These are phyloP conservation scores for Scelioninae gen. 1 DNA, from an alignment of 2,888 invertebrate species.

Conservation along the genomic window DNA sequence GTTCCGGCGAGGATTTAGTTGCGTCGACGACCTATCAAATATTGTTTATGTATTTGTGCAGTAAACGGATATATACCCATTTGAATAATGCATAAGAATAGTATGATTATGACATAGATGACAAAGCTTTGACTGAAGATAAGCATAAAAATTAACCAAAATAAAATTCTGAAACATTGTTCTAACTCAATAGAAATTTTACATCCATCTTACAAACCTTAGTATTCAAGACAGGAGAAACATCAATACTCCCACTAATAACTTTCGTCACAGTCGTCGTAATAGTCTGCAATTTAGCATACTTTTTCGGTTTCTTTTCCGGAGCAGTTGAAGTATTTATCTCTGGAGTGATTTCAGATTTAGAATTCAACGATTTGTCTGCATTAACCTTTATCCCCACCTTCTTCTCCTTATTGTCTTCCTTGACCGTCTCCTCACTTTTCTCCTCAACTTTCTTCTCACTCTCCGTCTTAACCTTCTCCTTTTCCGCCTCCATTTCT, in stretches of 20 bases:
- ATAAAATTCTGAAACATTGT: too few species aligned
- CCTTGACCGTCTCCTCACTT: background rate
- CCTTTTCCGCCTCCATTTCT: constrained; percentile 12
- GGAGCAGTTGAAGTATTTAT: background rate
- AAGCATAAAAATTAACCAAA: too few species aligned
- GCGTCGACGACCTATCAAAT: constrained; percentile 30
- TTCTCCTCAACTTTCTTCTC: constrained; percentile 1
- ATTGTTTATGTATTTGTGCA: background rate
- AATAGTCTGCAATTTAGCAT: constrained; percentile 78
- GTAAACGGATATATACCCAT: too few species aligned
- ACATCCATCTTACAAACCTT: constrained; percentile 17
- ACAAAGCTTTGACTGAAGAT: too few species aligned
- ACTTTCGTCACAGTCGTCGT: constrained; percentile 75
- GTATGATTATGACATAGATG: too few species aligned
- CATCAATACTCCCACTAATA: constrained; percentile 43
- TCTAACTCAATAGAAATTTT: too few species aligned
- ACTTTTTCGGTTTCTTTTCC: constrained; percentile 77
- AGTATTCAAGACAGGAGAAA: constrained; percentile 24
- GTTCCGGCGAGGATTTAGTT: constrained; percentile 69
- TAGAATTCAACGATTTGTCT: background rate
- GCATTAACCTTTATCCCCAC: background rate
- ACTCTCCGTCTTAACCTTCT: too few species aligned
- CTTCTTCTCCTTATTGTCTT: background rate
- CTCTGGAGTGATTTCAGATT: too few species aligned
- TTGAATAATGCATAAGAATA: too few species aligned